Evolutionary conservation across 2,888 invertebrate species (phyloP).

Genomic region (Microctonus aethiopoides): DNA sequence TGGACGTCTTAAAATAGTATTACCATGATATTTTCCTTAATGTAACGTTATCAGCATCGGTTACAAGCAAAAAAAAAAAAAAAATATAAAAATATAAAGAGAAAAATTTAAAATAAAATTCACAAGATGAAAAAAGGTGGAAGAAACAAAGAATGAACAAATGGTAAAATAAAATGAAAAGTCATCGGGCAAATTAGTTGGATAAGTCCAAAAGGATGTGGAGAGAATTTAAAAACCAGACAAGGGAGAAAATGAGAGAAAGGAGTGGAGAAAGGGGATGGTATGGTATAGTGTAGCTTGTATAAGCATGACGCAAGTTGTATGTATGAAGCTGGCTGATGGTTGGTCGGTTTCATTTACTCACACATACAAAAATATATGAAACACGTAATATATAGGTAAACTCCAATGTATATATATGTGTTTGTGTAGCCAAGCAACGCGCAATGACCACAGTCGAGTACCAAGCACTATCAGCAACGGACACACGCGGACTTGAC

Average conservation of each 20-base stretch:
- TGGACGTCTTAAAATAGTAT: background rate
- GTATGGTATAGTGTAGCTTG: constrained; percentile 26
- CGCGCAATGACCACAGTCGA: constrained; percentile 60
- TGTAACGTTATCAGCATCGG: background rate
- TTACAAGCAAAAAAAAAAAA: background rate
- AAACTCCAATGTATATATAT: constrained; percentile 6
- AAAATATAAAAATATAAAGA: background rate
- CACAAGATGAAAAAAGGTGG: background rate
- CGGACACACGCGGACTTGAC: constrained; percentile 47
- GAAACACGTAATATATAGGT: background rate
- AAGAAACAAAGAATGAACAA: too few species aligned
- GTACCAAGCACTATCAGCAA: constrained; percentile 50
- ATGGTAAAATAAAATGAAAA: background rate
- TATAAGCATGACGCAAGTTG: constrained; percentile 47
- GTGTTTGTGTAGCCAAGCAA: constrained; percentile 60
- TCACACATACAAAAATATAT: constrained; percentile 5
- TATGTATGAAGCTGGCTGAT: constrained; percentile 39
- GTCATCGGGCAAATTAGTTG: background rate
- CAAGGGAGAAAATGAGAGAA: constrained; percentile 18
- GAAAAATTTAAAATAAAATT: background rate
- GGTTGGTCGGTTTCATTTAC: constrained; percentile 35
- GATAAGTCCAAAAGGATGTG: constrained; percentile 15
- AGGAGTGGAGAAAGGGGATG: constrained; percentile 23
- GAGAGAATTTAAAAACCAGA: background rate
- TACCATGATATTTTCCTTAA: background rate